Evolutionary conservation across 1,140 invertebrate species (phyloP), one percentile per base, ranked within the genome.

Genomic region (Brachionus sp.): DNA sequence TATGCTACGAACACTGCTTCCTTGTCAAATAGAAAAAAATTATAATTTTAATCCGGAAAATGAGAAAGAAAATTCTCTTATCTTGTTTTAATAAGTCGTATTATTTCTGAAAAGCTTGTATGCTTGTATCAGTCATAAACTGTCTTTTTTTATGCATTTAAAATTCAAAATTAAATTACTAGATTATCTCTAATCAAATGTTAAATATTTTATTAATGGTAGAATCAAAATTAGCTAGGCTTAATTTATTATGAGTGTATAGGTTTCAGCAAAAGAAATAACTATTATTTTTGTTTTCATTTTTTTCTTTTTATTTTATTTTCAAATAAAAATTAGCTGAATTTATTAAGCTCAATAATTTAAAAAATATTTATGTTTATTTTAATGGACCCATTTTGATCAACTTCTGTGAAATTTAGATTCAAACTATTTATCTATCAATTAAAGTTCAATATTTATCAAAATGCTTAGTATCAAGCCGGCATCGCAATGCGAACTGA

Each of bases 361-460:
- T 57, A 2, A 29, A 29, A 29, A 2, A 29, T 2, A 29, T 29
- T 29, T 2, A 29, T 2, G 3, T 29, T 29, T n/a, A n/a, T n/a
- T 29, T 29, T 29, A 29, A 29, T 3, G 29, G 39, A 42, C 39
- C 50, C 2, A 57, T 57, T 57, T 57, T 57, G 50, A 57, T 57
- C 50, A 57, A 57, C 50, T 57, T 57, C 50, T 57, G 50, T 57
- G 50, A 57, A 57, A 57, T 57, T 57, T 57, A 57, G 50, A 57
- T 57, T 57, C 19, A 57, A 57, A 57, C 19, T 57, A 57, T 57
- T 57, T 57, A 57, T 57, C 50, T 57, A 57, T 57, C 50, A 57
- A 57, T 57, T 57, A 57, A 19, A 57, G 50, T 57, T 57, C 50
- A 57, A 57, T 57, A 19, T 57, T 57, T 57, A 57, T 57, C 50